These are phyloP conservation scores for Aphis craccivora DNA, from an alignment of 1,140 invertebrate species.

Conservation along the genomic window DNA sequence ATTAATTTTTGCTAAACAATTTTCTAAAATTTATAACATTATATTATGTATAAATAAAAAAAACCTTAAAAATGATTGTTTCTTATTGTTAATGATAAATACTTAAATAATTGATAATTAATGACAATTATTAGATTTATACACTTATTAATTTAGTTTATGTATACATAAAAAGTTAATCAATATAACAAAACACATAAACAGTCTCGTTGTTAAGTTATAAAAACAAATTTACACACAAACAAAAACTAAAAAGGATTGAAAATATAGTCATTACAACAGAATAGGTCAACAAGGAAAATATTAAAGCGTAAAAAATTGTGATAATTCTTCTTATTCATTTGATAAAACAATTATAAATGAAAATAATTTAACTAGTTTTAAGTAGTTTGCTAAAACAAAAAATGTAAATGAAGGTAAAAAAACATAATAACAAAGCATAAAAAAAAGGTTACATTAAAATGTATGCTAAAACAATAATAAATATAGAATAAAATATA, in stretches of 20 bases:
- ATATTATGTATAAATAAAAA: neutral
- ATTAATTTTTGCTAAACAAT: slow-evolving; percentile 5
- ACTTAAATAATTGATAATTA: slow-evolving; percentile 20
- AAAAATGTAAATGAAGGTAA: slow-evolving; percentile 28
- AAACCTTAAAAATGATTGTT: slow-evolving; percentile 28
- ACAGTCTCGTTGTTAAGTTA: slow-evolving; percentile 49
- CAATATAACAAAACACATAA: slow-evolving; percentile 40
- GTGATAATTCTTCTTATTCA: slow-evolving; percentile 31
- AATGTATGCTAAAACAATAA: slow-evolving; percentile 31
- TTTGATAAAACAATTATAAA: neutral
- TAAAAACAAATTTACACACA: slow-evolving; percentile 27
- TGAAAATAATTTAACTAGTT: slow-evolving; percentile 26
- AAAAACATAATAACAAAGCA: slow-evolving; percentile 50
- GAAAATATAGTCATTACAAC: slow-evolving; percentile 45
- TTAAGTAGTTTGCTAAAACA: slow-evolving; percentile 42
- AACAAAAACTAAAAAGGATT: slow-evolving; percentile 33
- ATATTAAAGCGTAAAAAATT: neutral
- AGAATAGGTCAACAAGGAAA: slow-evolving; percentile 51
- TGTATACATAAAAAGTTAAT: slow-evolving; percentile 31
- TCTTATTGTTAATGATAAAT: slow-evolving; percentile 48
- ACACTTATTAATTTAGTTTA: neutral
- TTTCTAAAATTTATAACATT: slow-evolving; percentile 20
- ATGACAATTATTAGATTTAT: slow-evolving; percentile 38
- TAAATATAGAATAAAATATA: slow-evolving; percentile 23
- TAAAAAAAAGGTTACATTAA: slow-evolving; percentile 32